These are phyloP conservation scores for Odontamblyopus lacepedii DNA, from an alignment of 2,797 vertebrate species.

Conservation along the genomic window DNA sequence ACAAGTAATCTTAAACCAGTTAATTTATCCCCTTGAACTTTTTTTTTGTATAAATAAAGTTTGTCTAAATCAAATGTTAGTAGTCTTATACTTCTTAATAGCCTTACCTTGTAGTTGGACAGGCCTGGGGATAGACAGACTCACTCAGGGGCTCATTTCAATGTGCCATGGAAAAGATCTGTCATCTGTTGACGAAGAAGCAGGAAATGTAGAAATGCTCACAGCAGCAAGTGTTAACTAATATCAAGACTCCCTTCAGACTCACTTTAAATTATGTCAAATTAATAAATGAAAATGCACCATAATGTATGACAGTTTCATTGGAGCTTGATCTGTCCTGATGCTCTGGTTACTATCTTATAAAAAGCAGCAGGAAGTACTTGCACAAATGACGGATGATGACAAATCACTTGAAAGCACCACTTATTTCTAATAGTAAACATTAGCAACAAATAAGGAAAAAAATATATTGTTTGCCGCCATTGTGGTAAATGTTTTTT, in stretches of 20 bases:
- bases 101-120: constrained; percentile 50
- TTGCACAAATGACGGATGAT: not conserved
- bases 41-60: not conserved
- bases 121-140: not conserved
- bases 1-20: not conserved
- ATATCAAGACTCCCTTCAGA: constrained; percentile 27
- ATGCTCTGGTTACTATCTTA: constrained; percentile 13
- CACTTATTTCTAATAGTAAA: not conserved
- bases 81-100: not conserved
- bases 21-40: not conserved
- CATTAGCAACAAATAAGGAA: not conserved
- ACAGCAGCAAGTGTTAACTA: constrained; percentile 1
- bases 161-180: constrained; percentile 14
- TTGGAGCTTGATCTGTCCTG: constrained; percentile 12
- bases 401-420: not conserved
- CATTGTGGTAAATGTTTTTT: not conserved
- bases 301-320: constrained; percentile 16
- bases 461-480: not conserved
- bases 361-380: constrained; percentile 47
- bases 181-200: constrained; percentile 32
- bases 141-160: constrained; percentile 43
- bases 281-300: not conserved
- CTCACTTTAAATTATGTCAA: not conserved
- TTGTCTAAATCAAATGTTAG: not conserved
- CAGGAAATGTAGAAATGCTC: constrained; percentile 54